Percentiles rank a stretch among this genome's conserved stretches.
Conservation (phyloP, 1,140 invertebrate species). For the Berghia stephanieae region DNA sequence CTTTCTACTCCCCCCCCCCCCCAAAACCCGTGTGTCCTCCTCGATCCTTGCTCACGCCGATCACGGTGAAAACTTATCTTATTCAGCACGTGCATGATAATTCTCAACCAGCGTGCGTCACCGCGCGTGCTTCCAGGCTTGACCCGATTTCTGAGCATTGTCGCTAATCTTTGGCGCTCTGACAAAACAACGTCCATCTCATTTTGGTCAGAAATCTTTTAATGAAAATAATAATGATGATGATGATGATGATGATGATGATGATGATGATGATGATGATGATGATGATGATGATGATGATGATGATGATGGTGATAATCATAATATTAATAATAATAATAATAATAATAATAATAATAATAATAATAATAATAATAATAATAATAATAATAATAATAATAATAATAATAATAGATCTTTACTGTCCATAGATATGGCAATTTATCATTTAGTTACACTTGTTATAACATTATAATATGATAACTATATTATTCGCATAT, state of each 20-base stretch:
- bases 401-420: too few relatives aligned
- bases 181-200: background rate
- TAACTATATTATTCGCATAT: too few relatives aligned
- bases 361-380: too few relatives aligned
- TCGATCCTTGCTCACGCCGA: background rate
- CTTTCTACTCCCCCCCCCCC: background rate
- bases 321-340: too few relatives aligned
- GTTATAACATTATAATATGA: too few relatives aligned
- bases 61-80: background rate
- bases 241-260: conserved; percentile 23
- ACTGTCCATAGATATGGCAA: too few relatives aligned
- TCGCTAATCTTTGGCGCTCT: background rate
- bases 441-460: too few relatives aligned
- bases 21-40: background rate
- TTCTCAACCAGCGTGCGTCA: background rate
- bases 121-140: conserved; percentile 2
- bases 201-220: background rate
- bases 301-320: conserved; percentile 75
- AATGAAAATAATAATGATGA: background rate
- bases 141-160: background rate
- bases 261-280: conserved; percentile 33
- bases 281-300: conserved; percentile 31
- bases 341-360: too few relatives aligned
- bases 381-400: too few relatives aligned
- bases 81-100: background rate